These are phyloP conservation scores for Helleia helle DNA, from an alignment of 2,888 invertebrate genomes.

Conservation along the genomic window DNA sequence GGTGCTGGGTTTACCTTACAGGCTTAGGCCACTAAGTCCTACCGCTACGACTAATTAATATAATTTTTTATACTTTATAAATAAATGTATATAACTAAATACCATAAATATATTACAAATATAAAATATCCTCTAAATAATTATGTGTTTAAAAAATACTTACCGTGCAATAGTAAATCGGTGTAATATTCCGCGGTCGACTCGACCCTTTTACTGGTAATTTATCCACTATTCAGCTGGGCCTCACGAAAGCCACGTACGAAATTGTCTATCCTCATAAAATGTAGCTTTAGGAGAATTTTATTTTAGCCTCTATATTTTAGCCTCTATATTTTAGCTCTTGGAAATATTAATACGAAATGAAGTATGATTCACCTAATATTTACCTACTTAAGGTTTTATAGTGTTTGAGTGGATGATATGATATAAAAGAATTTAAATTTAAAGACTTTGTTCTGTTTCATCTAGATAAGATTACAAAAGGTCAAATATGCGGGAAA, in stretches of 20 bases:
- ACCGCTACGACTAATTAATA: too few species aligned
- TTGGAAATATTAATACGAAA: background rate
- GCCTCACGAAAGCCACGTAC: constrained; percentile 53
- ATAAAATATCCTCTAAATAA: background rate
- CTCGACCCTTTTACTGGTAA: constrained; percentile 54
- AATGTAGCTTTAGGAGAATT: constrained; percentile 5
- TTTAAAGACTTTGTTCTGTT: too few species aligned
- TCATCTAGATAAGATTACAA: too few species aligned
- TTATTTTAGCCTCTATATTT: background rate
- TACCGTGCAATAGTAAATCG: constrained; percentile 34
- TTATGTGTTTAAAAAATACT: background rate
- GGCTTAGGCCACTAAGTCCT: too few species aligned
- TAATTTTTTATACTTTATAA: too few species aligned
- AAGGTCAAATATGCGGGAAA: too few species aligned
- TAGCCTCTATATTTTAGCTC: background rate
- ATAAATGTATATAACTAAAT: too few species aligned
- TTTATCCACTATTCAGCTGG: constrained; percentile 55
- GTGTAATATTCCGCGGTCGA: constrained; percentile 47
- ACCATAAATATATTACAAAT: background rate
- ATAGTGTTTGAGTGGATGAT: too few species aligned
- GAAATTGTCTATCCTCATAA: constrained; percentile 37
- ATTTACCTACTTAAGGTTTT: too few species aligned
- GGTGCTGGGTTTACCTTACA: too few species aligned
- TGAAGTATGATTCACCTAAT: background rate
- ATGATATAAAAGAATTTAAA: too few species aligned